Base-by-base conservation (phyloP, 2,888 invertebrate species). In the Leptothorax acervorum region DNA sequence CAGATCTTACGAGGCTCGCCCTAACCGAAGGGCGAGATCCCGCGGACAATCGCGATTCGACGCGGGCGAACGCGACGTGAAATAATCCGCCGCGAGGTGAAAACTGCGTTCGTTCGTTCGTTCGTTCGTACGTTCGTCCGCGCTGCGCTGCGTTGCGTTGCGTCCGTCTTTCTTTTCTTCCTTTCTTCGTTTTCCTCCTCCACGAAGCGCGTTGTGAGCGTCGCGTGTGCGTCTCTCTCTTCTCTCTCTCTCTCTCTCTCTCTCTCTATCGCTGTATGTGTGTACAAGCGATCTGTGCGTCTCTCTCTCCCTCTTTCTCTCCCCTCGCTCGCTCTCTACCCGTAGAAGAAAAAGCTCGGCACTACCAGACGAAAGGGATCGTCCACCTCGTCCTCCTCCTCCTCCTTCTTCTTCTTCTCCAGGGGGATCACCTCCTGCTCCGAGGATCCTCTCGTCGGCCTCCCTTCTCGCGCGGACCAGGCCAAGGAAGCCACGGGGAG, bases 11-110 rank as follows among this genome's bases (percentile, higher is more conserved):
- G 63, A 85, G 68, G 74, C 83, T 87, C 68, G 76, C 79, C 66
- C 79, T 71, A 57, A 28, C 51, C 48, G 82, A 71, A 86, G 66
- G 84, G 82, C 82, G 68, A 48, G 28, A 45, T 65, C 18, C 23
- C 42, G 65, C 39, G 23, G 6, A 12, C 42, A 42, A 39, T 35
- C 35, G 35, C 82, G 66, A 84, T 82, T 86, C 81, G 84, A 57
- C 79, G 81, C 78, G 83, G 85, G 85, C 87, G 83, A 89, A 81
- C 83, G 83, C 86, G 82, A 83, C 76, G 63, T 75, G 85, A 87
- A 85, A 71, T 82, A 51, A 76, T 76, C 65, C 60, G 48, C 11
- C 75, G 35, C 31, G 55, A 79, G 48, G 35, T 74, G 79, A 70
- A 75, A 74, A 63, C 48, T 68, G 28, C 57, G 55, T 23, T 53